phyloP scores from a whole-genome alignment of 2,797 vertebrate genomes.

The Spondyliosoma cantharus region DNA sequence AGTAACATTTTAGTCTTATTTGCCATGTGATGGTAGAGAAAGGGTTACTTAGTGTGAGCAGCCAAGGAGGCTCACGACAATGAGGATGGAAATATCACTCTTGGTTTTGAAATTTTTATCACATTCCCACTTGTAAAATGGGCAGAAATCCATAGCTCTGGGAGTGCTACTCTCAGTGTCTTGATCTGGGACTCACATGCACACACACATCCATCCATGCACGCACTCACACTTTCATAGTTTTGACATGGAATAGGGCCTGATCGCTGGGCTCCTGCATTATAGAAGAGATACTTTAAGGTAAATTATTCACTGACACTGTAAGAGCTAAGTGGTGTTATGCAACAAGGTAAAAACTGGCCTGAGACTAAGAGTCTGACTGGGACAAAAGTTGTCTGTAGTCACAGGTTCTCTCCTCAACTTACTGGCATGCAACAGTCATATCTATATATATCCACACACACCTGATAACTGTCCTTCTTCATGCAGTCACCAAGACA shows the following conservation, averaged over 20 bases:
- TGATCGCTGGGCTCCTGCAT: conserved; percentile 68
- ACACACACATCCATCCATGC: conserved; percentile 29
- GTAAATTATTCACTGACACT: conserved; percentile 81
- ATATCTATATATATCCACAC: conserved; percentile 1
- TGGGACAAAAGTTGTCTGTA: conserved; percentile 37
- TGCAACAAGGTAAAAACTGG: conserved; percentile 48
- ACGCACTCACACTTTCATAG: conserved; percentile 46
- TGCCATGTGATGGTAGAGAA: neutral
- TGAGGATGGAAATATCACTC: conserved; percentile 58
- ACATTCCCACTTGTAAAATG: conserved; percentile 48
- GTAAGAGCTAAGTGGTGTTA: conserved; percentile 76
- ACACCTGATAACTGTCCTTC: conserved; percentile 20
- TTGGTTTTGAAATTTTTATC: conserved; percentile 58
- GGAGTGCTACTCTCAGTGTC: conserved; percentile 47
- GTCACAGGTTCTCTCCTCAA: conserved; percentile 50
- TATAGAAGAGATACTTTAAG: conserved; percentile 73
- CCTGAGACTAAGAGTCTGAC: conserved; percentile 45
- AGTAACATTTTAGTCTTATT: conserved; percentile 11
- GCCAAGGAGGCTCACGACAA: conserved; percentile 11
- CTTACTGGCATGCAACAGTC: conserved; percentile 15
- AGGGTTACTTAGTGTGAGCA: conserved; percentile 24
- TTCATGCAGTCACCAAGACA: conserved; percentile 1
- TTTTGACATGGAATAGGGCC: conserved; percentile 53
- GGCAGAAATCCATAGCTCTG: conserved; percentile 64
- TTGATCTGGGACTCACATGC: conserved; percentile 34